Conservation (phyloP, 2,797 vertebrate genomes). For the Galagoides demidoff region DNA sequence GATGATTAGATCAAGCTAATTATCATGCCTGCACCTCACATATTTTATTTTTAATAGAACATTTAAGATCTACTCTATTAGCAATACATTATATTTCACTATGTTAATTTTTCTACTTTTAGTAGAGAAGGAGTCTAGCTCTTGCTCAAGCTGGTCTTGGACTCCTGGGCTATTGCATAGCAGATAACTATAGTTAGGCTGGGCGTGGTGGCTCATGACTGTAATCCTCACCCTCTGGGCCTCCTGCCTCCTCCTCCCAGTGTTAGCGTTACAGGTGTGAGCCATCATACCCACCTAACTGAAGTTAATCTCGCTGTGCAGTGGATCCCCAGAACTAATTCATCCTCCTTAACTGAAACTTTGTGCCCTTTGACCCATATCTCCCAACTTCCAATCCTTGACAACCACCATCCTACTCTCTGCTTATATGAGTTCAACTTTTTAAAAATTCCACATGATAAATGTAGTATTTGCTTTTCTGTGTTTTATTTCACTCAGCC, state of each 20-base stretch:
- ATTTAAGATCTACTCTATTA: neutral
- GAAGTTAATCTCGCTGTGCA: neutral
- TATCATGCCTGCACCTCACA: neutral
- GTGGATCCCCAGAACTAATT: neutral
- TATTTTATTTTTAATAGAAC: neutral
- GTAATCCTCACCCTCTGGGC: no score
- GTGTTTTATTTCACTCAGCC: neutral
- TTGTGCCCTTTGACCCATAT: neutral
- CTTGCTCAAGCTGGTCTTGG: no score
- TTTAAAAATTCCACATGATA: neutral
- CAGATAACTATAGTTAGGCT: no score
- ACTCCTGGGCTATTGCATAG: no score
- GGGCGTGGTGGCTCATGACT: no score
- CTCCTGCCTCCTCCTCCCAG: no score
- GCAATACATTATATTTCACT: neutral
- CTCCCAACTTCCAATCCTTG: neutral
- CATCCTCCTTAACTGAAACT: neutral
- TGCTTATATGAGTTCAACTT: neutral
- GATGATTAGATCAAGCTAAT: neutral
- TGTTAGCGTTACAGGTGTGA: no score
- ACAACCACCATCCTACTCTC: neutral
- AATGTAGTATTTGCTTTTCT: neutral
- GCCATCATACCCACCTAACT: neutral
- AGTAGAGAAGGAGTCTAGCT: no score
- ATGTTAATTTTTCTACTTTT: no score